Percentiles rank a stretch among this genome's conserved stretches.
Conservation (phyloP, 2,888 invertebrate genomes). For the Tanytarsus gracilentus region DNA sequence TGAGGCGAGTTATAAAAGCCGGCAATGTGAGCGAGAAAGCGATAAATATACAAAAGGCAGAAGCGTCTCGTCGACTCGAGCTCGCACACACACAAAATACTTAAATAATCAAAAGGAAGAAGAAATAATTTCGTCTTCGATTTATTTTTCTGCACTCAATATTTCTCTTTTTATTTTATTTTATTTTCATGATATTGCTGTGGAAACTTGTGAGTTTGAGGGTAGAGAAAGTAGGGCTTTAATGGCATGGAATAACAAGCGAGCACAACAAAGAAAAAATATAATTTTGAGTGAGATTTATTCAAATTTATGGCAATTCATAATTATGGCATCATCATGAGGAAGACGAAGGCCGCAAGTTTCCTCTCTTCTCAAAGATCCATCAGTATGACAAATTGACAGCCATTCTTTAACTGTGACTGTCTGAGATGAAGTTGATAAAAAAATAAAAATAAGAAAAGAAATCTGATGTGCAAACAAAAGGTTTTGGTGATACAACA, state of each 20-base stretch:
- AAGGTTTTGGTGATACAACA: no score
- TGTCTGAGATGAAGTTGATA: not conserved
- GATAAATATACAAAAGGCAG: no score
- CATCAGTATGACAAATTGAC: not conserved
- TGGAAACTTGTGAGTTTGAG: not conserved
- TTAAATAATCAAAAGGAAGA: no score
- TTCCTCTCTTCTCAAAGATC: not conserved
- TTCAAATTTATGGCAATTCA: not conserved
- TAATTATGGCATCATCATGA: not conserved
- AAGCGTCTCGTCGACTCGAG: no score
- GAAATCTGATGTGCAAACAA: no score
- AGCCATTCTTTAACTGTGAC: not conserved
- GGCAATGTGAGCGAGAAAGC: constrained; percentile 9
- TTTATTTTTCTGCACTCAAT: constrained; percentile 14
- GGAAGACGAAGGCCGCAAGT: not conserved
- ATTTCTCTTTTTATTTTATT: not conserved
- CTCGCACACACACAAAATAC: no score
- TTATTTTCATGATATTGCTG: not conserved
- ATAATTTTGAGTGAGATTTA: not conserved
- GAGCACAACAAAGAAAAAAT: not conserved
- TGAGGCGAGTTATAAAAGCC: no score
- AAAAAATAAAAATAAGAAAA: no score
- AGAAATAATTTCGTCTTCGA: not conserved
- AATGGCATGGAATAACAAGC: not conserved
- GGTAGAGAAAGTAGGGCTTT: constrained; percentile 13